Evolutionary conservation across 2,797 vertebrate genomes (phyloP).

Genomic region (Caiman crocodilus): DNA sequence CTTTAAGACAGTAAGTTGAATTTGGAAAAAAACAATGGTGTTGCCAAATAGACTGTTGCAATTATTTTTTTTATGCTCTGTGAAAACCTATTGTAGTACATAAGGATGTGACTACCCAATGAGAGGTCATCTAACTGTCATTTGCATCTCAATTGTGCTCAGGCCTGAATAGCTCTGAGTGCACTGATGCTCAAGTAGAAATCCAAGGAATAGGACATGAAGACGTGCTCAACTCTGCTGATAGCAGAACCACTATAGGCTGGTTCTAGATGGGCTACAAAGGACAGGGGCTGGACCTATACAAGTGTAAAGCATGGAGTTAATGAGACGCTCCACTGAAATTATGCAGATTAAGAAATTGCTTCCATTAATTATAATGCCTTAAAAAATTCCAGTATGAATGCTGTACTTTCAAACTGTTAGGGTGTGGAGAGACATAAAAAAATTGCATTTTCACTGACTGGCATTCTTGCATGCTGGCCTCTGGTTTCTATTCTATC

Average conservation of each 20-base stretch:
- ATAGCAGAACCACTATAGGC: not conserved
- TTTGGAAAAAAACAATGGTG: not conserved
- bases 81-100: not conserved
- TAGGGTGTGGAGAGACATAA: no score
- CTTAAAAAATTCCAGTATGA: not conserved
- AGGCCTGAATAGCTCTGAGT: not conserved
- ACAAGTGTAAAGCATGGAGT: not conserved
- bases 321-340: not conserved
- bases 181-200: not conserved
- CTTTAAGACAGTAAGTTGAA: not conserved
- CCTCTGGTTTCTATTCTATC: no score
- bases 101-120: conserved; percentile 7
- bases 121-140: not conserved
- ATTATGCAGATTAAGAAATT: not conserved
- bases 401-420: not conserved
- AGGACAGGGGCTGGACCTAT: not conserved
- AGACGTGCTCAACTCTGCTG: not conserved
- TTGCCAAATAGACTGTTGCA: not conserved
- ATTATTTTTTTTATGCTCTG: conserved; percentile 19
- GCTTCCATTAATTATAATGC: fast-evolving
- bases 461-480: no score
- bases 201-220: not conserved
- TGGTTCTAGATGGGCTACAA: not conserved
- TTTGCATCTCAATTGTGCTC: not conserved
- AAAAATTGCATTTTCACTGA: no score